Evolutionary conservation across 2,888 invertebrate genomes (phyloP).

Genomic region (Scrobipalpa costella): DNA sequence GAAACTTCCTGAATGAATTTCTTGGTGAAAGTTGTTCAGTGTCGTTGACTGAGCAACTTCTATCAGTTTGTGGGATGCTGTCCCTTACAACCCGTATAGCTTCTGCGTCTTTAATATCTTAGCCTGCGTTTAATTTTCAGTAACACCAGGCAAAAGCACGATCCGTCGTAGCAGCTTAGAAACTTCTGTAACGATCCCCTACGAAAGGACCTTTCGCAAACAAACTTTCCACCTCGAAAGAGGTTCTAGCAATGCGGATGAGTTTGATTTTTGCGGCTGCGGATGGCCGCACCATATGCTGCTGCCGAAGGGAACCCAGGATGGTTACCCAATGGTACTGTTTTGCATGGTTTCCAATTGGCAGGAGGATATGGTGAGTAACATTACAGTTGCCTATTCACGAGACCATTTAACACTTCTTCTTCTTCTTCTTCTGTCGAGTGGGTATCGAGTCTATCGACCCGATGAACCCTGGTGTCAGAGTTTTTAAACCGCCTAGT

Average conservation of each 20-base stretch:
- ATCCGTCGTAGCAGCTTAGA: conserved; percentile 84
- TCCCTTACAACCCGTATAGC: too few relatives aligned
- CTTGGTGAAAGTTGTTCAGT: too few relatives aligned
- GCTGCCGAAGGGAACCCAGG: conserved; percentile 85
- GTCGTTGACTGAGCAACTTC: too few relatives aligned
- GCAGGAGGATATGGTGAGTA: conserved; percentile 83
- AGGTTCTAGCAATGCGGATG: conserved; percentile 69
- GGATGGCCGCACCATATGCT: conserved; percentile 94
- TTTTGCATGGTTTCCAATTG: conserved; percentile 91
- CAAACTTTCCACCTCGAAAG: conserved; percentile 82
- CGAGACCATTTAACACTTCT: too few relatives aligned
- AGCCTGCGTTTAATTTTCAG: conserved; percentile 63
- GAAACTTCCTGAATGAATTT: too few relatives aligned
- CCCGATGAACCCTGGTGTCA: too few relatives aligned
- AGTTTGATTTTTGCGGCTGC: conserved; percentile 92
- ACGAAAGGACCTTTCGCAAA: conserved; percentile 89
- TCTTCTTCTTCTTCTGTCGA: too few relatives aligned
- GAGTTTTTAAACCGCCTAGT: too few relatives aligned
- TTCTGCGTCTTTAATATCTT: too few relatives aligned
- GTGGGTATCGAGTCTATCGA: too few relatives aligned
- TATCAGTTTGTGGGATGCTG: too few relatives aligned
- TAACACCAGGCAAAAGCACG: conserved; percentile 84
- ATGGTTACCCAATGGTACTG: conserved; percentile 85
- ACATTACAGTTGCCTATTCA: too few relatives aligned
- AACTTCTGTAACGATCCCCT: conserved; percentile 91